phyloP scores from a whole-genome alignment of 2,113 vertebrate genomes.

The Phoenicopterus ruber region DNA sequence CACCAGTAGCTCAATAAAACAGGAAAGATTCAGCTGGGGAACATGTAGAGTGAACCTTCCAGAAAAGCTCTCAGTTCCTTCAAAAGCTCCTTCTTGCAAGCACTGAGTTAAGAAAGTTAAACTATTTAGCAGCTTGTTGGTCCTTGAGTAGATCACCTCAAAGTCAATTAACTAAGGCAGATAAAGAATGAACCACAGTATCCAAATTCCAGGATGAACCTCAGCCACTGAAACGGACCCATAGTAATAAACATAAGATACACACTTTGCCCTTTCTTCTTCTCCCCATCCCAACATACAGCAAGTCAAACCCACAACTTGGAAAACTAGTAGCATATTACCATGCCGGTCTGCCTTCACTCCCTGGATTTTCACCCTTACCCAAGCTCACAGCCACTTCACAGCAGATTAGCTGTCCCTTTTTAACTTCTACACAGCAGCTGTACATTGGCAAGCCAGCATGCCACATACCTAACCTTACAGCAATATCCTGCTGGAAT shows the following conservation, averaged over 20 bases:
- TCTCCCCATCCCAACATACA: background rate
- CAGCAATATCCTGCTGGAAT: constrained; percentile 41
- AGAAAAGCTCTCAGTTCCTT: background rate
- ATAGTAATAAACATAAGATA: background rate
- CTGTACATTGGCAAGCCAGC: background rate
- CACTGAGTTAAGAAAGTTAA: background rate
- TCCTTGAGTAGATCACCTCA: background rate
- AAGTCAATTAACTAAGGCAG: background rate
- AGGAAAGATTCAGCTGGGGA: background rate
- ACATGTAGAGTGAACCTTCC: accelerated
- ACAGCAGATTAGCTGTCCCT: background rate
- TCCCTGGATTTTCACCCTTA: background rate
- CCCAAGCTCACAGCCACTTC: background rate
- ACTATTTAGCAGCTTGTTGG: background rate
- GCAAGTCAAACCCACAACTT: background rate
- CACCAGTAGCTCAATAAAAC: background rate
- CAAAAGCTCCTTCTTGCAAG: background rate
- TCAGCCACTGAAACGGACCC: background rate
- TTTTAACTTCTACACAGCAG: background rate
- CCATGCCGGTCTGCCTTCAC: background rate
- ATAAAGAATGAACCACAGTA: background rate
- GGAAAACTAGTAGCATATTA: background rate
- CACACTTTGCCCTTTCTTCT: background rate
- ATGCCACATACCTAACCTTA: background rate
- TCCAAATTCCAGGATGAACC: background rate